Percentiles rank a stretch among this genome's conserved stretches.
Evolutionary conservation across 2,113 vertebrate species (phyloP).

Genomic region (Hippolais icterina): DNA sequence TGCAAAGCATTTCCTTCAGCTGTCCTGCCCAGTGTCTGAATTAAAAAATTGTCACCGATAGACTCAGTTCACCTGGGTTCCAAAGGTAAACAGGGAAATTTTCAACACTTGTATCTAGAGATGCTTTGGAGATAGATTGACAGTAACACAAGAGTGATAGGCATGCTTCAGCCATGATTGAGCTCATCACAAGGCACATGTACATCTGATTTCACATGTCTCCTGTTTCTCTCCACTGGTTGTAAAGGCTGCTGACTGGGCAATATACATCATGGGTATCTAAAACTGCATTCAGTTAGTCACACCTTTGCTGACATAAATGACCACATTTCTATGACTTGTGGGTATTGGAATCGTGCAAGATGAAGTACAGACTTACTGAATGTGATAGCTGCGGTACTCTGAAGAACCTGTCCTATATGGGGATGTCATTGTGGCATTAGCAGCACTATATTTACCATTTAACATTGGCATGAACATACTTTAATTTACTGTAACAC

Average conservation of each 20-base stretch:
- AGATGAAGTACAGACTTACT: background rate
- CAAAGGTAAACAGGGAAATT: background rate
- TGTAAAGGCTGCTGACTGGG: background rate
- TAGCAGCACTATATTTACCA: background rate
- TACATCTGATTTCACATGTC: background rate
- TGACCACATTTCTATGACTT: background rate
- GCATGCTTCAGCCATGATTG: background rate
- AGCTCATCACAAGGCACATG: background rate
- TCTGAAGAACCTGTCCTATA: background rate
- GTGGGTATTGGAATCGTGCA: background rate
- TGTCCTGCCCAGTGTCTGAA: background rate
- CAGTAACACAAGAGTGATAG: background rate
- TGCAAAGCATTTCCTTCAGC: background rate
- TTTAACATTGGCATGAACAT: background rate
- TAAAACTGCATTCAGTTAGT: background rate
- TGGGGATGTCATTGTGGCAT: background rate
- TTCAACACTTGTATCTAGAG: background rate
- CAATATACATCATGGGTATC: background rate
- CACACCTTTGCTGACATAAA: background rate
- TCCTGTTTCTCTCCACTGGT: background rate
- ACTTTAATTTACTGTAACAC: background rate
- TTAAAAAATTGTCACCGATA: rapidly evolving
- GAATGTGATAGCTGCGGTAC: background rate
- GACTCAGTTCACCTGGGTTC: background rate
- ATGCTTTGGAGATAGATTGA: background rate